Conservation (phyloP, 2,888 invertebrate genomes). For the Leptinotarsa juncta region DNA sequence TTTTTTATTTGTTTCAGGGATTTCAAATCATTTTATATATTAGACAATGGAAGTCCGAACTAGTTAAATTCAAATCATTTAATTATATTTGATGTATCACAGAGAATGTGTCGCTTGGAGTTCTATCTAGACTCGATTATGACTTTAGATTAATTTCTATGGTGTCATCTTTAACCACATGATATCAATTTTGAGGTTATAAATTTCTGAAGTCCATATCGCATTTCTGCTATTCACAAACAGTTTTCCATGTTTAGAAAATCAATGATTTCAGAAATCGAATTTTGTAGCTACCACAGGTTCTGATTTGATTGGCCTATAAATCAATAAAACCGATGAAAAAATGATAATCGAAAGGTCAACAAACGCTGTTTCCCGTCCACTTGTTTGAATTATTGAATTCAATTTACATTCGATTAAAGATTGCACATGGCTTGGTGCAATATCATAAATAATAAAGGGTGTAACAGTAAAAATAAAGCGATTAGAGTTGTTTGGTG, state of each 20-base stretch:
- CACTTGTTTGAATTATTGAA: slow-evolving; percentile 28
- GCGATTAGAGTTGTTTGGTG: not conserved
- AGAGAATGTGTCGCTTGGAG: too few species aligned
- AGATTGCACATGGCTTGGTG: slow-evolving; percentile 15
- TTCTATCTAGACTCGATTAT: too few species aligned
- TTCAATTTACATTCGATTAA: slow-evolving; percentile 34
- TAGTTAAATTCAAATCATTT: too few species aligned
- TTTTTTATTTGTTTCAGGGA: too few species aligned
- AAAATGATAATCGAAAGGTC: slow-evolving; percentile 22
- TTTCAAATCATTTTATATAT: too few species aligned
- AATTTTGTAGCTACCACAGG: not conserved
- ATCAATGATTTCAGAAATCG: not conserved
- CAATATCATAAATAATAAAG: slow-evolving; percentile 7
- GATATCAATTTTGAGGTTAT: too few species aligned
- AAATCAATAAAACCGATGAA: slow-evolving; percentile 19
- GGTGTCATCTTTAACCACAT: too few species aligned
- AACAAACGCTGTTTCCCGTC: slow-evolving; percentile 30
- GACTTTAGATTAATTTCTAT: too few species aligned
- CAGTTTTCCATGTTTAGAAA: not conserved
- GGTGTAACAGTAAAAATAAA: not conserved
- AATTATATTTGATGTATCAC: too few species aligned
- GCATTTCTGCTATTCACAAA: too few species aligned
- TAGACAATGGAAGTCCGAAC: too few species aligned
- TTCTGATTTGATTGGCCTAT: slow-evolving; percentile 18
- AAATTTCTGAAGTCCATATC: too few species aligned